phyloP scores from a whole-genome alignment of 1,140 invertebrate species.

The Fopius arisanus region DNA sequence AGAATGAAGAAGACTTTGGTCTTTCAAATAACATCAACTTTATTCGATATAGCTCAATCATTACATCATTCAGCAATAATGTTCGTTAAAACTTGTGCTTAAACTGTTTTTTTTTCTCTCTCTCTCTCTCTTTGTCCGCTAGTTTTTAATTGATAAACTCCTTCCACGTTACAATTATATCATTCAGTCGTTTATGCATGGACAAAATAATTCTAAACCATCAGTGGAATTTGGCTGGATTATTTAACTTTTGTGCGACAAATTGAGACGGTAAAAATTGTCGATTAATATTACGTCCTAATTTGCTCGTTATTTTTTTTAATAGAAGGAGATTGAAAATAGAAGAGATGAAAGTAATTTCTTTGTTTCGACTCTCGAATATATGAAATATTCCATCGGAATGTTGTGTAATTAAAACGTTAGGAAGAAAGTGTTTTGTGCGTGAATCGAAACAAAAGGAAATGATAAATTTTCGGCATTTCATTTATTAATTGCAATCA shows the following conservation, averaged over 20 bases:
- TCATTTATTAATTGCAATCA: neutral
- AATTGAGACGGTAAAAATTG: neutral
- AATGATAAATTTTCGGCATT: neutral
- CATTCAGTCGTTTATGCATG: neutral
- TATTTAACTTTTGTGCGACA: neutral
- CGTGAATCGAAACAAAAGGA: constrained; percentile 32
- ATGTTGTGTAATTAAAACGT: constrained; percentile 31
- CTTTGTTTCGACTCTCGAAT: constrained; percentile 4
- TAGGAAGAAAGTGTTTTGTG: constrained; percentile 25
- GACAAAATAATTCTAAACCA: neutral
- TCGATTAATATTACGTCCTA: neutral
- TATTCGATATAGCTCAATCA: constrained; percentile 58
- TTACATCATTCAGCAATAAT: constrained; percentile 46
- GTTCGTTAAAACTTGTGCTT: constrained; percentile 27
- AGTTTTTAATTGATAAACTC: constrained; percentile 7
- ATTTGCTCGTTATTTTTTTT: constrained; percentile 4
- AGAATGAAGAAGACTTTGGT: constrained; percentile 26
- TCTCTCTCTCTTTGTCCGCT: constrained; percentile 3
- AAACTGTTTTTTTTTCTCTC: constrained; percentile 8
- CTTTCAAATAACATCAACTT: constrained; percentile 65
- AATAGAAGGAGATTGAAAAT: constrained; percentile 7
- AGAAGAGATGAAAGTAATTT: no score
- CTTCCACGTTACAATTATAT: neutral
- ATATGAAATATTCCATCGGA: constrained; percentile 23
- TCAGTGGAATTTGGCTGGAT: neutral